Percentiles rank a stretch among this genome's conserved stretches.
Evolutionary conservation across 2,797 vertebrate genomes (phyloP).

Genomic region (Sebastiscus tertius): DNA sequence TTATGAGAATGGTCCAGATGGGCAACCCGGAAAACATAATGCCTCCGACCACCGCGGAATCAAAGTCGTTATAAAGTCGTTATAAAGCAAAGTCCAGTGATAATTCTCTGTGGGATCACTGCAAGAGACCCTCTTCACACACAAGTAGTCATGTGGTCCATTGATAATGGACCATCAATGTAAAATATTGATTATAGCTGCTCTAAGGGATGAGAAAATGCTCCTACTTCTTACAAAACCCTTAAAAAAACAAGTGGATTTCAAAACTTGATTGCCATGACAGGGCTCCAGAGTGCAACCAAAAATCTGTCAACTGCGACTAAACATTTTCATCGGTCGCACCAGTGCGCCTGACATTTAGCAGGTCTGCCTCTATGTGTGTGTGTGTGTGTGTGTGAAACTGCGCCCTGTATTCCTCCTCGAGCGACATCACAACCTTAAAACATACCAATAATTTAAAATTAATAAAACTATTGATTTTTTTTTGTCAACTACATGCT

Average conservation of each 20-base stretch:
- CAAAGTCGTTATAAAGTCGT: background rate
- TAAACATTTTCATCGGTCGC: no score
- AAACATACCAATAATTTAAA: no score
- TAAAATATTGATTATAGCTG: background rate
- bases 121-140: background rate
- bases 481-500: no score
- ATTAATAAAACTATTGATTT: no score
- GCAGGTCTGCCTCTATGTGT: no score
- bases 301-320: no score
- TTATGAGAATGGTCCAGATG: no score
- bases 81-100: background rate
- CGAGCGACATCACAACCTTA: no score
- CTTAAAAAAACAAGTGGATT: background rate
- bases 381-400: no score
- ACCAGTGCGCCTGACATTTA: no score
- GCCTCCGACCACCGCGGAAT: background rate
- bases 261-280: background rate
- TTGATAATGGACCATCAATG: background rate
- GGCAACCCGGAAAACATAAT: fast-evolving
- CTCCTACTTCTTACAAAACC: background rate
- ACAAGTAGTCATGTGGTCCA: background rate
- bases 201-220: background rate
- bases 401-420: no score
- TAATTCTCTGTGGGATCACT: background rate
- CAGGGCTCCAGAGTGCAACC: no score